Evolutionary conservation across 2,113 vertebrate species (phyloP), one percentile per base, ranked within the genome.

Genomic region (Oenanthe melanoleuca): DNA sequence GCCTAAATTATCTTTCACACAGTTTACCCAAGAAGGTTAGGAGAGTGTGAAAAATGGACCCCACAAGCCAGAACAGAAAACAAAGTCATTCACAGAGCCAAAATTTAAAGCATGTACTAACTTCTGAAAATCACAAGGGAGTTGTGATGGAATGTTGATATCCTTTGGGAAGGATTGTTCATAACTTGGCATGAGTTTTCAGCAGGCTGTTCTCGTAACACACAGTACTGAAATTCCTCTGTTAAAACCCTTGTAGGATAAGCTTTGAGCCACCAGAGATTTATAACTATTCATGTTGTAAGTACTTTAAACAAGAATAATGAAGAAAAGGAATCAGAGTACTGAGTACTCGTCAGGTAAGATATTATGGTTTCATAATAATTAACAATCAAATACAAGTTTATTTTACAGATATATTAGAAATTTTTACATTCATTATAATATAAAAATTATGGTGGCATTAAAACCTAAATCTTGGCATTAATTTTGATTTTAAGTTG

Each of bases 81-180:
- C 4, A 31, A 85, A 94, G 53, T 86, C 65, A 74, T 77, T 88
- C 87, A 91, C 26, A 70, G 59, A 90, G 56, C 20, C 53, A 86
- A 86, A 93, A 83, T 73, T 37, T 55, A 90, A 19, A 77, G 9
- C 55, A 77, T 0, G 0, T 44, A 50, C 26, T 71, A 44, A 83
- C 55, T 94, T 93, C 47, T 86, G 38, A 80, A 89, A 95, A 89
- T 85, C 87, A 64, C 59, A 49, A 73, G 67, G 47, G 78, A 92
- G 70, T 88, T 89, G 24, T 63, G 34, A 83, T 49, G 47, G 60
- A 91, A 83, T 88, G 83, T 10, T 85, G 16, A 65, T 93, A 86
- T 89, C 71, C 47, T 40, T 47, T 84, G 74, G 66, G 79, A 94
- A 66, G 17, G 31, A 63, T 22, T 95, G 78, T 92, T 95, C 95